Evolutionary conservation across 2,797 vertebrate species (phyloP), one percentile per base, ranked within the genome.

Genomic region (Halcyon chelicuti): DNA sequence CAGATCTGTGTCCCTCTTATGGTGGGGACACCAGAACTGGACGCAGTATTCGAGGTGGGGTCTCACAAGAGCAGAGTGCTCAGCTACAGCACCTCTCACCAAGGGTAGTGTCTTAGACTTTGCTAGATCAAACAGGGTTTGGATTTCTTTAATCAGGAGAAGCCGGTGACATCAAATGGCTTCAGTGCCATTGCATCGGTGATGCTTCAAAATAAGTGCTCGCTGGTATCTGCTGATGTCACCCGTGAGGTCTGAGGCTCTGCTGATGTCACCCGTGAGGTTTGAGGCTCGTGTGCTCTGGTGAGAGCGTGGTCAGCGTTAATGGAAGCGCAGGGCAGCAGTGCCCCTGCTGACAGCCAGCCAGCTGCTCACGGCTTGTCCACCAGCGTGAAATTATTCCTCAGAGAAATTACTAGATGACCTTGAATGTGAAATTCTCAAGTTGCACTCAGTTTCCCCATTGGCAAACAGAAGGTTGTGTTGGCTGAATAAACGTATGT

Each of bases 281-380:
- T 31, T 3, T 54, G 58, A 14, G 77, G 3, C 15, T 39, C 15
- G 12, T 12, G 23, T 21, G 68, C 23, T 31, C 12, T 13, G 1
- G 18, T 6, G 76, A 28, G 46, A 23, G 13, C 2, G 0, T 3
- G 47, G 49, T 15, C 31, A 10, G 29, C 10, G 39, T n/a, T 72
- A 4, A 2, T 12, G 21, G 22, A 7, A 9, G n/a, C 21, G 16
- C 21, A 40, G 1, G 5, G 7, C 4, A 3, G 0, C 3, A 1
- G 39, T 52, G 28, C 8, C 2, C 12, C 1, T 4, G 3, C 22
- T 54, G 55, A 19, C 31, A 37, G 44, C 35, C 44, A 33, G 42
- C 40, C 40, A 42, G 40, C 20, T n/a, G 54, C 5, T 55, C 51
- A 23, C 13, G 22, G 33, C 2, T 25, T 60, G 39, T 13, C 68